Evolutionary conservation across 92 coral and sea anemone genomes (phyloP), one percentile per base, ranked within the genome.

Genomic region (Virgularia gustaviana): DNA sequence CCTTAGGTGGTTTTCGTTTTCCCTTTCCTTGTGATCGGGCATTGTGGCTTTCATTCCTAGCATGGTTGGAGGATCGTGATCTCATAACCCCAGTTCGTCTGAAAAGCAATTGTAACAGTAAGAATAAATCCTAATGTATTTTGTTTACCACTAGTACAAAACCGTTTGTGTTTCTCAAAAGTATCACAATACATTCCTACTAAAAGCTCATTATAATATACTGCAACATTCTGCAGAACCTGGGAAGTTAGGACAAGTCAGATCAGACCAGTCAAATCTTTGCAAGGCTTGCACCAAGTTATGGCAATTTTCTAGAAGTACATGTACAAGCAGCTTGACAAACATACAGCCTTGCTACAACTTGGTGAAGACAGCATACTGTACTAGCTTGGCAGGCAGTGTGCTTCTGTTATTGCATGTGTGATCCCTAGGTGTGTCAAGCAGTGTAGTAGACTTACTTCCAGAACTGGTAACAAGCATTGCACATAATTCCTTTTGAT

Each of bases 31-130:
- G 85, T 84, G 31, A 90, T 76, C 47, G 84, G 66, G 30, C 95
- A 83, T 62, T 83, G 63, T 54, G 86, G 73, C 49, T 88, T 84
- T 44, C 96, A 27, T 87, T 78, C 42, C 88, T 89, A 9, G 85
- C 92, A 31, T 81, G 81, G 44, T 71, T 79, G 83, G 90, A 63
- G 55, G 87, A 66, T 44, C 73, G 43, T 44, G 73, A 66, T 31
- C 97, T 82, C 70, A 89, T 44, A 10, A 83, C 80, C n/a, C 96
- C 97, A 16, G 97, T 86, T 52, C 97, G 82, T 83, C 97, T 91
- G 53, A 20, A 72, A 76, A 1, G 37, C 1, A 42, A 23, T 15
- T n/a, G 2, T 25, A 60, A 24, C 11, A 8, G 18, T 18, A n/a
- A n/a, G 66, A n/a, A 49, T 33, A 25, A 15, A 20, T 39, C 10